A percentile compares a stretch with the other conserved stretches of the same genome.
Conservation (phyloP, 2,888 invertebrate species). For the Sisyra nigra region DNA sequence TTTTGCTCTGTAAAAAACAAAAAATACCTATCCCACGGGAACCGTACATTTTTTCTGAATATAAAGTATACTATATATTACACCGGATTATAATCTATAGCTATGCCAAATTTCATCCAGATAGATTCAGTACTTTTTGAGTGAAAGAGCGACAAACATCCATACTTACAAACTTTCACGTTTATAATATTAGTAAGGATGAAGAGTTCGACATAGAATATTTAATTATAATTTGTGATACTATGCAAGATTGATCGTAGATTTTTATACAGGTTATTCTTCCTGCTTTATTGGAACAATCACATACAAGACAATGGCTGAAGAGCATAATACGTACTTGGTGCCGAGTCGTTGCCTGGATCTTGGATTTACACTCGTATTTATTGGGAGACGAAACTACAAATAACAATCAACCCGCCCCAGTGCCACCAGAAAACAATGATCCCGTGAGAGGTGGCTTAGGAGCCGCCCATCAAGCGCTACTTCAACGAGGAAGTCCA, state of each 20-base stretch:
- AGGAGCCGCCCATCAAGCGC: constrained; percentile 78
- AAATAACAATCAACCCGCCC: constrained; percentile 18
- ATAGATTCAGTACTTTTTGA: no score
- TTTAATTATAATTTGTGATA: background rate
- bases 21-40: no score
- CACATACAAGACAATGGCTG: constrained; percentile 87
- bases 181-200: no score
- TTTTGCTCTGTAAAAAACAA: no score
- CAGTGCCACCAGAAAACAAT: constrained; percentile 22
- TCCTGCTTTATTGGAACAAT: constrained; percentile 91
- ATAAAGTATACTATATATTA: no score
- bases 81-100: no score
- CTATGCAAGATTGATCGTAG: constrained; percentile 1
- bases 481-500: constrained; percentile 66
- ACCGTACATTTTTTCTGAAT: no score
- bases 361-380: constrained; percentile 78
- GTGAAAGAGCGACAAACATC: no score
- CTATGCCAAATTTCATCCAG: no score
- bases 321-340: constrained; percentile 77
- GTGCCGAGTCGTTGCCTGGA: constrained; percentile 72
- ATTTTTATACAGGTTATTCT: constrained; percentile 53
- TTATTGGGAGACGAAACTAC: constrained; percentile 52
- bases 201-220: background rate
- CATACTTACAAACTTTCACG: no score
- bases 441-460: constrained; percentile 31